Conservation (phyloP, 1,140 invertebrate genomes). For the Ctenoplectra terminalis region DNA sequence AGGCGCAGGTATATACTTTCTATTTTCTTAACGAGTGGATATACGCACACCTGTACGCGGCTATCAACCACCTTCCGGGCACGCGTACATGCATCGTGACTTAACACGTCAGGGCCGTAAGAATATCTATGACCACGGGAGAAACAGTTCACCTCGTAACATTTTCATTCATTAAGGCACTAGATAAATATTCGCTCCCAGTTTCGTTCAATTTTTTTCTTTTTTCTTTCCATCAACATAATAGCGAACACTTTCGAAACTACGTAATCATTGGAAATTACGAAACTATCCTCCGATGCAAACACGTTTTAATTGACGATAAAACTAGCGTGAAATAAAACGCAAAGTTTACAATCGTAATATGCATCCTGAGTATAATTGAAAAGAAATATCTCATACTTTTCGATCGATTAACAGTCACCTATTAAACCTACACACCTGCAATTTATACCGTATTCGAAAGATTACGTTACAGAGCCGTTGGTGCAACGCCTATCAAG, state of each 20-base stretch:
- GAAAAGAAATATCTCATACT: background rate
- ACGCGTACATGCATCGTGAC: conserved; percentile 20
- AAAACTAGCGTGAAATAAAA: background rate
- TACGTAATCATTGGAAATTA: background rate
- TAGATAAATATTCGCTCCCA: background rate
- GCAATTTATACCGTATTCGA: background rate
- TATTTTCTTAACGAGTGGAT: conserved; percentile 57
- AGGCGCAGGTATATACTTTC: conserved; percentile 52
- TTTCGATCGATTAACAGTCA: background rate
- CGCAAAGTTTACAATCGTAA: background rate
- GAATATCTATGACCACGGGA: background rate
- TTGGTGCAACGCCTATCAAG: conserved; percentile 60
- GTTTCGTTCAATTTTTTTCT: background rate
- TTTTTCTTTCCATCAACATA: background rate
- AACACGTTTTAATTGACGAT: background rate
- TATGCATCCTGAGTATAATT: background rate
- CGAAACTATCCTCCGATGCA: background rate
- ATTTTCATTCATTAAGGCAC: conserved; percentile 7
- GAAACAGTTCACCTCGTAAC: conserved; percentile 2
- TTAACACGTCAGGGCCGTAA: conserved; percentile 24
- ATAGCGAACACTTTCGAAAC: background rate
- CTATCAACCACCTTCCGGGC: conserved; percentile 38
- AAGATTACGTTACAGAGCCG: background rate
- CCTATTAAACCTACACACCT: background rate
- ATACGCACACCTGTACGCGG: conserved; percentile 50